Evolutionary conservation across 2,113 vertebrate species (phyloP).

Genomic region (Vanacampus margaritifer): DNA sequence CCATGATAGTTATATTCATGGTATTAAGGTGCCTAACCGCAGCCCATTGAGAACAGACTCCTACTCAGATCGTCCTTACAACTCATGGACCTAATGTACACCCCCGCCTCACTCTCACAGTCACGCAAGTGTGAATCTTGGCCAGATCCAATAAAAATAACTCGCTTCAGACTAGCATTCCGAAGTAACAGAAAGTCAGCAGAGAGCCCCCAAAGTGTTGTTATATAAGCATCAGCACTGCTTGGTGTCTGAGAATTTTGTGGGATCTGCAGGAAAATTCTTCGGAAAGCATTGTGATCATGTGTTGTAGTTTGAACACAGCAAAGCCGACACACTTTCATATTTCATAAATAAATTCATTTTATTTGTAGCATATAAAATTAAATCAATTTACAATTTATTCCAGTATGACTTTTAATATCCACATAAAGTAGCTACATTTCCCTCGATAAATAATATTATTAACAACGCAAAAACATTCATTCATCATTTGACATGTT

Average conservation of each 20-base stretch:
- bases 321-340: conserved; percentile 38
- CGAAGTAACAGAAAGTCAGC: conserved; percentile 52
- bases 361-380: conserved; percentile 99
- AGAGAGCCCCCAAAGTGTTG: conserved; percentile 37
- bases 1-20: not conserved
- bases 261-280: conserved; percentile 23
- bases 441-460: conserved; percentile 93
- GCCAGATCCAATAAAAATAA: conserved; percentile 81
- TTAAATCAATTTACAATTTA: conserved; percentile 99
- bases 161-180: conserved; percentile 71
- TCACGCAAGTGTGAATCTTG: conserved; percentile 83
- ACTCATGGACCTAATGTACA: conserved; percentile 82
- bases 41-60: conserved; percentile 79
- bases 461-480: conserved; percentile 77
- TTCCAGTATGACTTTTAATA: conserved; percentile 97
- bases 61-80: conserved; percentile 81
- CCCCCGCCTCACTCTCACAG: conserved; percentile 72
- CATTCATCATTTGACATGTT: conserved; percentile 90
- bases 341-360: conserved; percentile 99
- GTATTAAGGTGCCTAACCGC: conserved; percentile 67
- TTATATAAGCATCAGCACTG: conserved; percentile 60
- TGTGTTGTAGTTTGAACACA: conserved; percentile 25
- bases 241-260: conserved; percentile 38
- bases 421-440: conserved; percentile 89
- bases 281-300: conserved; percentile 3